Evolutionary conservation across 1,140 invertebrate species (phyloP).

Genomic region (Arion vulgaris): DNA sequence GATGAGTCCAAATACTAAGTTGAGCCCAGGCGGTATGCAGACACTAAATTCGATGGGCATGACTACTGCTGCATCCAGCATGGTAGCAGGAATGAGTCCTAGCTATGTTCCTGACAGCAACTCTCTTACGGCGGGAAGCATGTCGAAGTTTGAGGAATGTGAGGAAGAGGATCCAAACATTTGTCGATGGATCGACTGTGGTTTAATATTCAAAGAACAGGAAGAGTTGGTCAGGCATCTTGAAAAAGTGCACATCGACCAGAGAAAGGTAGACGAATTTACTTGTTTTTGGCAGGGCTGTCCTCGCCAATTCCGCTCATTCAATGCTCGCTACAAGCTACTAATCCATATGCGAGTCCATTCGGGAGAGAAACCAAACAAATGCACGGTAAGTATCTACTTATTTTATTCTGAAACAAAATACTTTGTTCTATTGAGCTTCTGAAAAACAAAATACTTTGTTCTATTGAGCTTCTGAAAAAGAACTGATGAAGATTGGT

Average conservation of each 20-base stretch:
- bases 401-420: constrained; percentile 16
- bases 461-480: not conserved
- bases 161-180: constrained; percentile 61
- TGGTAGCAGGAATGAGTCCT: not conserved
- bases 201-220: constrained; percentile 83
- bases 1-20: not conserved
- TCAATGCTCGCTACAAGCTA: constrained; percentile 96
- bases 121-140: not conserved
- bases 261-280: constrained; percentile 88
- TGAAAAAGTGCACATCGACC: constrained; percentile 91
- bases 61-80: not conserved
- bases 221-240: constrained; percentile 90
- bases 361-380: constrained; percentile 95
- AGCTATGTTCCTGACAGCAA: not conserved
- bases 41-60: not conserved
- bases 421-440: not conserved
- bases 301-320: constrained; percentile 86
- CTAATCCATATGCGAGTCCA: constrained; percentile 97
- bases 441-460: not conserved
- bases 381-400: constrained; percentile 86
- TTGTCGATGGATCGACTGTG: constrained; percentile 91
- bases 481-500: no score
- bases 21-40: not conserved
- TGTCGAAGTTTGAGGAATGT: constrained; percentile 58
- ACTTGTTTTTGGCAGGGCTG: constrained; percentile 93